Evolutionary conservation across 2,113 vertebrate species (phyloP).

Genomic region (Elgaria multicarinata): DNA sequence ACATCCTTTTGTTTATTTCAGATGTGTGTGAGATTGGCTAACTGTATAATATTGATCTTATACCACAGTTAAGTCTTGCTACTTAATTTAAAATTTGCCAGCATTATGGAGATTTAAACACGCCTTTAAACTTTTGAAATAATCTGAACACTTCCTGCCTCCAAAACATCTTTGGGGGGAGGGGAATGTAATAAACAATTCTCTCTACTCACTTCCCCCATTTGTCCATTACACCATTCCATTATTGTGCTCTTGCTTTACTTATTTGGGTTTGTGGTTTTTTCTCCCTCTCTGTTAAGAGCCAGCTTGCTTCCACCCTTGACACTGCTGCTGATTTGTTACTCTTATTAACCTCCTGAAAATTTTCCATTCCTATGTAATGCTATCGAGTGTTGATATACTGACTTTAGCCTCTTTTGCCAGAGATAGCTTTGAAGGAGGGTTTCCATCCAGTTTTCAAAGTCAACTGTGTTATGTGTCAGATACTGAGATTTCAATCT

Average conservation of each 20-base stretch:
- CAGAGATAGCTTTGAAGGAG: background rate
- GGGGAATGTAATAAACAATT: background rate
- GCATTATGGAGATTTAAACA: too few species aligned
- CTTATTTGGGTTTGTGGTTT: background rate
- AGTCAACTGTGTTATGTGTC: background rate
- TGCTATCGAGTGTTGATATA: background rate
- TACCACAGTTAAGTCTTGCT: background rate
- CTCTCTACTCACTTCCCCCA: background rate
- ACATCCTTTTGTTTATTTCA: background rate
- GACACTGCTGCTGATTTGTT: background rate
- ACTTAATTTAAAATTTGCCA: background rate
- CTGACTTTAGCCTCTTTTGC: background rate
- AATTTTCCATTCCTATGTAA: background rate
- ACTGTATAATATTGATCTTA: background rate
- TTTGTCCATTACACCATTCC: background rate
- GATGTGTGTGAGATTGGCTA: background rate
- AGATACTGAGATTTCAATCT: background rate
- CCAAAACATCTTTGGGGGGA: background rate
- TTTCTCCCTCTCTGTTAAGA: background rate
- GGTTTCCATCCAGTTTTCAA: background rate
- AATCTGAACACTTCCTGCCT: background rate
- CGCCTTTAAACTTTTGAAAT: background rate
- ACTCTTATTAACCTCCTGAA: background rate
- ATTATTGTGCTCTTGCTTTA: background rate
- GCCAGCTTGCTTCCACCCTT: background rate